phyloP scores from a whole-genome alignment of 1,140 invertebrate genomes.

The Ylistrum balloti region DNA sequence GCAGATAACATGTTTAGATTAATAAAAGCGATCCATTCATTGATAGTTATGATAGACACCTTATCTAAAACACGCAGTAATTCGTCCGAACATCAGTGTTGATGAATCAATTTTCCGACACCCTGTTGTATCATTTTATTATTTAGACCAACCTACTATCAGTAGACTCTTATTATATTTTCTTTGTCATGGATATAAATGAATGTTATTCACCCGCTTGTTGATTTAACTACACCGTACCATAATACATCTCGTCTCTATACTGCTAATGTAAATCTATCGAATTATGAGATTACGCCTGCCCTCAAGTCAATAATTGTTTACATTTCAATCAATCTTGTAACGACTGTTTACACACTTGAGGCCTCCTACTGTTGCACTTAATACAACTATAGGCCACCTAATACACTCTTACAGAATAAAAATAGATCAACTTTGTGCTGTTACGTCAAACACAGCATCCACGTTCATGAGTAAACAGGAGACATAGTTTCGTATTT shows the following conservation, averaged over 20 bases:
- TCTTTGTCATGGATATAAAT: background rate
- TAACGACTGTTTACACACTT: constrained; percentile 34
- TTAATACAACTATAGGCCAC: background rate
- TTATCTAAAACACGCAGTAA: no score
- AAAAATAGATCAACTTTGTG: background rate
- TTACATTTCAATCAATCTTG: constrained; percentile 35
- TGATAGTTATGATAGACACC: no score
- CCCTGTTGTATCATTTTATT: background rate
- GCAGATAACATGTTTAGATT: no score
- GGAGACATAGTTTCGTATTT: background rate
- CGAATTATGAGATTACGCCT: background rate
- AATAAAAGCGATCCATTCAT: no score
- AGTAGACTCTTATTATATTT: background rate
- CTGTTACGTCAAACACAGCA: background rate
- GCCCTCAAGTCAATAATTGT: background rate
- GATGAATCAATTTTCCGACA: no score
- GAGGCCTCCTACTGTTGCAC: background rate
- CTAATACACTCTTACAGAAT: background rate
- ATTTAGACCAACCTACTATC: background rate
- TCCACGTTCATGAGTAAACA: background rate
- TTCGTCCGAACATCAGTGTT: no score
- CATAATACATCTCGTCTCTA: background rate
- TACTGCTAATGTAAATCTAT: constrained; percentile 3
- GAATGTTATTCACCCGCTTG: background rate
- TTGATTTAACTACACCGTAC: background rate